Base-by-base conservation (phyloP, 2,888 invertebrate species). In the Pristionchus arcanus region DNA sequence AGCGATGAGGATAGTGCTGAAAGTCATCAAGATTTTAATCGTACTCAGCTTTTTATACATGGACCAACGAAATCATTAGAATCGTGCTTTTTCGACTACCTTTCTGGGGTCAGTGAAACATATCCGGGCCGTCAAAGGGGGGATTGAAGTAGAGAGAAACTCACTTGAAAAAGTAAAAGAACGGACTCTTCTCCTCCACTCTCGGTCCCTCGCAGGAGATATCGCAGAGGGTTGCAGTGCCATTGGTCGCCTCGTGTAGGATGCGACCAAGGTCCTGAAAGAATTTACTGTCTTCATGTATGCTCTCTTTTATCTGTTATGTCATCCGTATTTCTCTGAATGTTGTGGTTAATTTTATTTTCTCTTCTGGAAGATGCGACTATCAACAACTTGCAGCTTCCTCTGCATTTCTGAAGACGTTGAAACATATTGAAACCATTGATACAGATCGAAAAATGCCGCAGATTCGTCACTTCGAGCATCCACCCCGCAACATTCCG, bases 151-250 rank as follows among this genome's bases (percentile, higher is more conserved):
- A 49, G 42, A 1, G 42, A 3, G 9, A 49, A 34, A 34, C 77
- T 77, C 34, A 77, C 77, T 77, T 37, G 37, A 77, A 77, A 9
- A 77, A 77, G 42, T 77, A 42, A 42, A 77, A 42, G 77, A 77
- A 77, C 21, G 37, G 2, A 9, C 25, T 77, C 25, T 37, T 28
- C 42, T 77, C 42, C 25, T 77, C 42, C 37, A 13, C 21, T 49
- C 42, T 49, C 42, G 77, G 25, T 7, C 42, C 77, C 13, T 25
- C 37, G 42, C 77, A 77, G 21, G 37, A 21, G 31, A 77, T 42
- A 4, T 42, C 77, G 42, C 77, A 77, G 2, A 77, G 37, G 0
- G 25, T 28, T 2, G 42, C 77, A 2, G 1, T 42, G 28, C 42
- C 77, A 21, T 77, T 42, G 37, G 42, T 77, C 1, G 25, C 31